Evolutionary conservation across 2,888 invertebrate species (phyloP).

Genomic region (Stenoptilia bipunctidactyla): DNA sequence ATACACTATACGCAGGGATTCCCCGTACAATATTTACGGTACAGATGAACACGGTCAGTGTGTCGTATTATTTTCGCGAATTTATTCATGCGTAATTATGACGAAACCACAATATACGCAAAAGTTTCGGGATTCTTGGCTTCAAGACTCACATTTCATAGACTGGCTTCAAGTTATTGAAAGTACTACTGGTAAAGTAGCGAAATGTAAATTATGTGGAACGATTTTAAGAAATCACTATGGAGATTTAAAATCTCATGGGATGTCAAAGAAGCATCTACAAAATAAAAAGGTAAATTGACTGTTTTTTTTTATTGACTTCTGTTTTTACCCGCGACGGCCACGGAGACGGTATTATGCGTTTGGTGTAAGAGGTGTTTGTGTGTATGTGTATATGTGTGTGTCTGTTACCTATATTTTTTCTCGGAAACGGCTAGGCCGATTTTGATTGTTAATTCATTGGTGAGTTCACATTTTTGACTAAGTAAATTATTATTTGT

Average conservation of each 20-base stretch:
- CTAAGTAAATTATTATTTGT: slow-evolving; percentile 4
- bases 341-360: neutral
- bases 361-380: neutral
- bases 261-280: slow-evolving; percentile 10
- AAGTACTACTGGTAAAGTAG: slow-evolving; percentile 12
- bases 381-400: neutral
- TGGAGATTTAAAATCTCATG: slow-evolving; percentile 13
- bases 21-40: no score
- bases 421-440: neutral
- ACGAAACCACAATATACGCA: slow-evolving; percentile 13
- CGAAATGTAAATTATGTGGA: slow-evolving; percentile 14
- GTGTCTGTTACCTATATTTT: neutral
- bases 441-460: neutral
- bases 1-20: no score
- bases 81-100: neutral
- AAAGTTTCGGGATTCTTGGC: slow-evolving; percentile 15
- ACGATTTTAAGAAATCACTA: slow-evolving; percentile 12
- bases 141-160: slow-evolving; percentile 10
- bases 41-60: no score
- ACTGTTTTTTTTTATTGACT: neutral
- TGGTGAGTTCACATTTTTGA: neutral
- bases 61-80: no score
- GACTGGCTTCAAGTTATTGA: slow-evolving; percentile 13
- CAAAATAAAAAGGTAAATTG: neutral
- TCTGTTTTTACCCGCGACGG: no score